Conservation (phyloP, 2,888 invertebrate species). For the Oscheius sp. region DNA sequence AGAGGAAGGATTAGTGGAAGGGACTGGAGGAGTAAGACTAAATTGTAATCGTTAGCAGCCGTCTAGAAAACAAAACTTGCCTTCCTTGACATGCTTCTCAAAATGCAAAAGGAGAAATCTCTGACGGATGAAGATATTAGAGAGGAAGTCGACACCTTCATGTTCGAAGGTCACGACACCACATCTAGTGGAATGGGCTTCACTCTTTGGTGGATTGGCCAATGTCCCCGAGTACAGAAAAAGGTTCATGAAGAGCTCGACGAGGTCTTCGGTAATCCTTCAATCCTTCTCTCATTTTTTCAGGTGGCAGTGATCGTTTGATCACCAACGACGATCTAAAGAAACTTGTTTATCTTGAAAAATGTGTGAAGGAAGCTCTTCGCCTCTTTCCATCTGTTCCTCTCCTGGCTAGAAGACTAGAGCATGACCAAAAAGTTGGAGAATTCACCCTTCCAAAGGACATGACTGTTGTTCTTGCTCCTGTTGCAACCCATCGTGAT, state of each 20-base stretch:
- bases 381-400: conserved; percentile 54
- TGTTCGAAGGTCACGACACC: conserved; percentile 73
- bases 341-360: conserved; percentile 54
- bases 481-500: conserved; percentile 70
- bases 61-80: conserved; percentile 59
- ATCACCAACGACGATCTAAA: conserved; percentile 46
- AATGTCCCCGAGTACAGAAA: conserved; percentile 71
- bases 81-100: conserved; percentile 73
- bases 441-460: conserved; percentile 65
- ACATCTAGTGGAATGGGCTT: conserved; percentile 72
- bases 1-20: conserved; percentile 48
- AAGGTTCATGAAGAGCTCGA: conserved; percentile 49
- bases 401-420: conserved; percentile 47
- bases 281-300: background rate
- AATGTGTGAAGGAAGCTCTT: conserved; percentile 48
- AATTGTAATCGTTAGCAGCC: background rate
- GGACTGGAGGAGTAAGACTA: conserved; percentile 6
- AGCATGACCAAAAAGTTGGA: conserved; percentile 60
- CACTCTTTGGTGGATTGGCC: conserved; percentile 71
- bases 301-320: conserved; percentile 23
- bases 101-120: conserved; percentile 69
- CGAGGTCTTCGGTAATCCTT: conserved; percentile 41
- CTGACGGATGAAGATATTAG: conserved; percentile 72
- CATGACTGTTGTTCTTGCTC: conserved; percentile 59
- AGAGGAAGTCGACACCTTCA: conserved; percentile 72